Percentiles rank a stretch among this genome's conserved stretches.
Evolutionary conservation across 2,113 vertebrate genomes (phyloP).

Genomic region (Macaca nemestrina): DNA sequence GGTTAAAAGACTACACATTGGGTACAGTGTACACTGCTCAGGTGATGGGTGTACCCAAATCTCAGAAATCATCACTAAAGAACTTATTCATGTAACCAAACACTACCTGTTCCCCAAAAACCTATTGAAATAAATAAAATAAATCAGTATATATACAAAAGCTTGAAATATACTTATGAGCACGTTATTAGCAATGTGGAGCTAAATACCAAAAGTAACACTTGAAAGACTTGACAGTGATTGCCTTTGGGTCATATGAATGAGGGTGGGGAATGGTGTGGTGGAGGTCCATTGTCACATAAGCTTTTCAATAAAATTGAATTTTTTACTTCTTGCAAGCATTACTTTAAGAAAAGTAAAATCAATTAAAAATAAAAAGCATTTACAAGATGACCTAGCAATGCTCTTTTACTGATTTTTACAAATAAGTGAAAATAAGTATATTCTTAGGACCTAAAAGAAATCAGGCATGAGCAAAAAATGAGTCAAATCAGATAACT

Average conservation of each 20-base stretch:
- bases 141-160: background rate
- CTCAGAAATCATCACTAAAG: no score
- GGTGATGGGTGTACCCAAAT: no score
- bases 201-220: conserved; percentile 36
- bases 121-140: background rate
- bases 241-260: background rate
- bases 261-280: background rate
- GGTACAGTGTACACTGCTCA: no score
- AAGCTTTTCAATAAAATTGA: conserved; percentile 18
- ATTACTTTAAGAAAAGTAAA: conserved; percentile 46
- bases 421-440: conserved; percentile 7
- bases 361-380: conserved; percentile 33
- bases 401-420: background rate
- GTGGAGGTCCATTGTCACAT: background rate
- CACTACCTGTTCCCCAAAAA: background rate
- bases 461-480: conserved; percentile 1
- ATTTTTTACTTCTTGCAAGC: background rate
- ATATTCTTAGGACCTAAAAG: background rate
- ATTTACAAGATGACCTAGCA: background rate
- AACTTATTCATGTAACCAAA: no score
- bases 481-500: background rate
- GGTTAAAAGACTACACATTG: no score
- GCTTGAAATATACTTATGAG: background rate
- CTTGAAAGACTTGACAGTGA: background rate
- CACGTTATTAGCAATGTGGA: background rate